Conservation (phyloP, 1,140 invertebrate genomes). For the Danaus melanippus region DNA sequence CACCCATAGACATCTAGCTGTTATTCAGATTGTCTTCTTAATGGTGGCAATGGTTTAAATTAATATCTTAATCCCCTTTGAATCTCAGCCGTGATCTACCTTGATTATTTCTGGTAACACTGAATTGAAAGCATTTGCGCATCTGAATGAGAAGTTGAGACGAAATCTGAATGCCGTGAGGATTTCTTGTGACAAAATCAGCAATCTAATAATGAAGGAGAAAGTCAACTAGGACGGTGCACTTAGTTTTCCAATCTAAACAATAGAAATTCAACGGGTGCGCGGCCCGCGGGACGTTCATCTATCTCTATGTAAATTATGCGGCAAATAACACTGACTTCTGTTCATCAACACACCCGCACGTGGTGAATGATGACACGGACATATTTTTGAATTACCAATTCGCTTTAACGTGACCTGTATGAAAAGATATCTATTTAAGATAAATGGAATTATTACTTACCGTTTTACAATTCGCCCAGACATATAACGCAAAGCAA, state of each 20-base stretch:
- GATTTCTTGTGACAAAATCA: conserved; percentile 26
- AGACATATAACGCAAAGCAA: no score
- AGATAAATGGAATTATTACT: no score
- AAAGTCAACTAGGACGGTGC: conserved; percentile 51
- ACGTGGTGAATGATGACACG: conserved; percentile 27
- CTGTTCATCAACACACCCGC: conserved; percentile 50
- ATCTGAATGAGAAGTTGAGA: conserved; percentile 13
- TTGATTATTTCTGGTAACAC: neutral
- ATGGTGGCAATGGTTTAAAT: conserved; percentile 39
- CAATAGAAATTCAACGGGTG: conserved; percentile 71
- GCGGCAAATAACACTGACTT: conserved; percentile 63
- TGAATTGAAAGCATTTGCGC: conserved; percentile 5
- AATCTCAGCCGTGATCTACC: conserved; percentile 9
- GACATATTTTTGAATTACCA: no score
- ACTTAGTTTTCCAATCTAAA: conserved; percentile 72
- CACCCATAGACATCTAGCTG: conserved; percentile 44
- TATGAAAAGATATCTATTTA: no score
- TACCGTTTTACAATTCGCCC: no score
- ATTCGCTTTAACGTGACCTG: no score
- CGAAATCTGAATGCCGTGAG: conserved; percentile 18
- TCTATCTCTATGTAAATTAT: conserved; percentile 72
- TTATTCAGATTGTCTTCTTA: conserved; percentile 34
- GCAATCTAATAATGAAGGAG: conserved; percentile 58
- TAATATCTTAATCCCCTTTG: conserved; percentile 31
- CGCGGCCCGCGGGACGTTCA: conserved; percentile 58